Evolutionary conservation across 2,888 invertebrate species (phyloP).

Genomic region (Drosophila algonquin): DNA sequence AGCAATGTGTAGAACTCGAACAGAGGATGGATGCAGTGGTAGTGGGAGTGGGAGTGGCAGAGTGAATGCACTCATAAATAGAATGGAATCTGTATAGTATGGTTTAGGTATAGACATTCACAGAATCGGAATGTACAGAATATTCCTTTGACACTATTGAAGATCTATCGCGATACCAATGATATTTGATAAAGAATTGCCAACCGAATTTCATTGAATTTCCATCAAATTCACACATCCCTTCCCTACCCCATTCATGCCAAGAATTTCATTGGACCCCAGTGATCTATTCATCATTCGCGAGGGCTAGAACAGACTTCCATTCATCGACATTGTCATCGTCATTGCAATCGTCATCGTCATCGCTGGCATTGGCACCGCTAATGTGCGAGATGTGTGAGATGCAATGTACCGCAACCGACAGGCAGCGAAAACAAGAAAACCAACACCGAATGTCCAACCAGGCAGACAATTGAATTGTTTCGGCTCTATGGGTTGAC

Average conservation of each 20-base stretch:
- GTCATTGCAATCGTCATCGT: conserved; percentile 50
- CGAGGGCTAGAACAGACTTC: background rate
- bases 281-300: background rate
- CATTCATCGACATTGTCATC: conserved; percentile 39
- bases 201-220: background rate
- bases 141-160: too few relatives aligned
- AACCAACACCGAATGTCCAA: conserved; percentile 58
- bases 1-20: conserved; percentile 1
- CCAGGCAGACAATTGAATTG: conserved; percentile 75
- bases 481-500: conserved; percentile 49
- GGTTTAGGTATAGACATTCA: too few relatives aligned
- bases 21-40: background rate
- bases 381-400: conserved; percentile 81
- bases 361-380: conserved; percentile 54
- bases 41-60: too few relatives aligned
- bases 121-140: too few relatives aligned
- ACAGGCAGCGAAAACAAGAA: conserved; percentile 20
- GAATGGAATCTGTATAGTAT: background rate
- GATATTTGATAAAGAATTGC: too few relatives aligned
- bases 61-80: background rate
- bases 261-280: background rate
- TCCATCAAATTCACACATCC: background rate
- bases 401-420: conserved; percentile 80
- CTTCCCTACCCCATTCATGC: background rate
- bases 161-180: too few relatives aligned